phyloP scores from a whole-genome alignment of 2,113 vertebrate species.

The Agapornis roseicollis region DNA sequence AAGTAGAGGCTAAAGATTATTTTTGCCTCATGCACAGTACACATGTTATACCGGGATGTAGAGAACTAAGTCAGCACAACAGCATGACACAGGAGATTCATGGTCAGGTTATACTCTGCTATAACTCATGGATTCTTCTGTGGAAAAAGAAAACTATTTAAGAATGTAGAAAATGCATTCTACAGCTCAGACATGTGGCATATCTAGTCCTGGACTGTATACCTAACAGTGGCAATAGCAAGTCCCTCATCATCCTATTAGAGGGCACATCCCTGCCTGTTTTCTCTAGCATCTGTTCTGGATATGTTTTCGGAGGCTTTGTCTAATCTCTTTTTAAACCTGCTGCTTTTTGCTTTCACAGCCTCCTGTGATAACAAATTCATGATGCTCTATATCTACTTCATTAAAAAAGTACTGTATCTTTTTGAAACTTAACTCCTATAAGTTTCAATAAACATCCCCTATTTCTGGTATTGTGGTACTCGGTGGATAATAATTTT shows the following conservation, averaged over 20 bases:
- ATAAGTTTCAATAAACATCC: background rate
- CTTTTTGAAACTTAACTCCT: background rate
- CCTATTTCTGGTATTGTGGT: background rate
- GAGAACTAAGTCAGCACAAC: background rate
- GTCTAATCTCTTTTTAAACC: background rate
- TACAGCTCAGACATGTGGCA: rapidly evolving
- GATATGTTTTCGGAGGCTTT: background rate
- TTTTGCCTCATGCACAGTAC: background rate
- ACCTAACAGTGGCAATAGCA: background rate
- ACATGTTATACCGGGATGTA: background rate
- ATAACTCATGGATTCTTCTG: background rate
- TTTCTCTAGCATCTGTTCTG: background rate
- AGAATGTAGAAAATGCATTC: background rate
- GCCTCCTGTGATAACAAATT: background rate
- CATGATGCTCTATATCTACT: background rate
- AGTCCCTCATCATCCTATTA: background rate
- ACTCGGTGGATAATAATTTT: background rate
- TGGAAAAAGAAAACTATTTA: background rate
- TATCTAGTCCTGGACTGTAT: background rate
- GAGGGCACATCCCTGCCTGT: background rate
- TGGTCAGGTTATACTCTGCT: background rate
- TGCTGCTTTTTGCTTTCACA: background rate
- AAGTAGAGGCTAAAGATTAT: background rate
- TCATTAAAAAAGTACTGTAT: background rate
- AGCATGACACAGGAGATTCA: background rate